Conservation (phyloP, 92 coral and sea anemone species). For the Blastomussa wellsi region DNA sequence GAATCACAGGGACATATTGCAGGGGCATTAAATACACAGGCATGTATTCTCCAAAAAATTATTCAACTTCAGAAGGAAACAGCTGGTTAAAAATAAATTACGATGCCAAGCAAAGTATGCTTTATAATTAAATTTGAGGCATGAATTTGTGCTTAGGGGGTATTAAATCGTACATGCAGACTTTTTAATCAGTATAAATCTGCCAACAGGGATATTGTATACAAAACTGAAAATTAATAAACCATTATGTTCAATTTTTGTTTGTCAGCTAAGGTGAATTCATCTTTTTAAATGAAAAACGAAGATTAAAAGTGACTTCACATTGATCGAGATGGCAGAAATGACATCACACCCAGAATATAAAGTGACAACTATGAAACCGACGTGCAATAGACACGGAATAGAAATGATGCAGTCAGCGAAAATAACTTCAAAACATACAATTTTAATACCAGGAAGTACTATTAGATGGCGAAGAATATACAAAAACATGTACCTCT, state of each 20-base stretch:
- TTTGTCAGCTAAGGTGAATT: too few species aligned
- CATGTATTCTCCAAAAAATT: too few species aligned
- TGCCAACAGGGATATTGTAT: background rate
- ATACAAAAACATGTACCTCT: conserved; percentile 65
- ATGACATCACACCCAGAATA: background rate
- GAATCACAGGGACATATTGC: too few species aligned
- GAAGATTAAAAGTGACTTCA: background rate
- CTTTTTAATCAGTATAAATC: background rate
- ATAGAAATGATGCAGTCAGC: background rate
- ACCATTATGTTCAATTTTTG: background rate
- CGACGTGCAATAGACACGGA: background rate
- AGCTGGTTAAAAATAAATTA: too few species aligned
- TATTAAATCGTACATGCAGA: background rate
- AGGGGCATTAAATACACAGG: too few species aligned
- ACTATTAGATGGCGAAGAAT: background rate
- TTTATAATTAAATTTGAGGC: too few species aligned
- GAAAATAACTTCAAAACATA: background rate
- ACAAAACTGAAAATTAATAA: background rate
- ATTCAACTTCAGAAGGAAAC: too few species aligned
- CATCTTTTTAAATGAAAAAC: background rate
- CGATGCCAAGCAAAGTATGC: too few species aligned
- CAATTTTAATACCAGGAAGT: background rate
- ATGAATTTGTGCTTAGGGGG: too few species aligned
- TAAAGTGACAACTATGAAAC: background rate
- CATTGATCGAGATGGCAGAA: background rate